Evolutionary conservation across 2,888 invertebrate species (phyloP), one percentile per base, ranked within the genome.

Genomic region (Quadroppia sp.): DNA sequence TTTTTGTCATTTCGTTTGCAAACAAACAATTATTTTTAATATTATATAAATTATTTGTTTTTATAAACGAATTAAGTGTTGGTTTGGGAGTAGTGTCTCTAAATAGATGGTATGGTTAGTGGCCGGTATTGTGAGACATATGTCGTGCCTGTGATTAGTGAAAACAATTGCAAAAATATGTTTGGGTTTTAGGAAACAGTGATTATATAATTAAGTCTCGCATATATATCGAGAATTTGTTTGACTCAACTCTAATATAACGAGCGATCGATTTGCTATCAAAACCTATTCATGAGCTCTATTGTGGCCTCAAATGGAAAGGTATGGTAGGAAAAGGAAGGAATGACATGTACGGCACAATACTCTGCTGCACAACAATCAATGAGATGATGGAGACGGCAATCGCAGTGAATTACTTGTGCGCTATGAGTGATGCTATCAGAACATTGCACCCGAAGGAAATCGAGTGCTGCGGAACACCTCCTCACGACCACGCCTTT

Each of bases 401-500:
- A 61, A 28, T 61, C 61, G 3, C 23, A 17, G 30, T 61, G 30
- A 61, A 61, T 61, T 61, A 61, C 61, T 61, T 13, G 61, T 61
- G 61, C 61, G 61, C 61, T 61, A 30, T 61, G 61, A 61, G 30
- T 61, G 61, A 61, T 61, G 61, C 61, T 61, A 61, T 61, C 61
- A 61, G 61, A 61, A 32, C 61, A 32, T 7, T 30, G 61, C 61
- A 61, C 61, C 61, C 61, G 61, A 61, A 30, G 61, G 30, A 61
- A 61, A 61, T 61, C 61, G 30, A 61, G 30, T 61, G 61, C 56
- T 25, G 25, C 17, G 28, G 15, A 53, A 61, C 32, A 61, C 61
- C 61, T 61, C 61, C 61, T 61, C 61, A 32, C 61, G 61, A 61
- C 61, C 61, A 61, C 61, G 61, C 61, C 61, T 61, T 61, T 61